Base-by-base conservation (phyloP, 2,113 vertebrate species). In the Dinomys branickii region DNA sequence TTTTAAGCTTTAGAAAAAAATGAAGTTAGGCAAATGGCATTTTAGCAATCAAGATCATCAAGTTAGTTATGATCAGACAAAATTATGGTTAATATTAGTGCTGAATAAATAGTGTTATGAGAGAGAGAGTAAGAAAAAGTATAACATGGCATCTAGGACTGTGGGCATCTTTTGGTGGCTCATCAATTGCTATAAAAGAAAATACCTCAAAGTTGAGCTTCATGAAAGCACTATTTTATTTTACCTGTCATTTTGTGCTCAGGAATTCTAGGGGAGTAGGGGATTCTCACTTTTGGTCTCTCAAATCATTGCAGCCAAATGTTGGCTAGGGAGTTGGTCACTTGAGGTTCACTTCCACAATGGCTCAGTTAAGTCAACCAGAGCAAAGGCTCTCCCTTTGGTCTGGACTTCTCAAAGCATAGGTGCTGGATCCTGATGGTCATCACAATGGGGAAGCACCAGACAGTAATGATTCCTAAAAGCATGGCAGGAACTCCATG, bases 1-100 rank as follows among this genome's bases (percentile, higher is more conserved):
- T 71, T 73, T 33, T 83, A 47, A 80, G 1, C 22, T 95, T 95
- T 89, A 58, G 65, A 93, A 91, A 96, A 96, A 75, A 93, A 77
- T 91, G 16, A 85, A 75, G 93, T 87, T 63, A 90, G 33, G 28
- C 5, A 58, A 90, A 56, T 38, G n/a, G 5, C 47, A 58, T 87
- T 63, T 58, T 56, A 87, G 35, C 33, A 67, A 88, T 58, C 33
- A 44, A 84, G 82, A 63, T 65, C 19, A 75, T 83, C 52, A 92
- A 8, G 33, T 56, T 85, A 69, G 69, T 84, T 35, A 61, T 26
- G 16, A 44, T 6, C 47, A 94, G 56, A 58, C 54, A 96, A 78
- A 38, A 7, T 47, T 65, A 80, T 83, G 30, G 2, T 16, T 73
- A 90, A 41, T 63, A 84, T 41, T 86, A 35, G 33, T 81, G 38